Evolutionary conservation across 2,888 invertebrate genomes (phyloP), one percentile per base, ranked within the genome.

Genomic region (Tribolium freemani): DNA sequence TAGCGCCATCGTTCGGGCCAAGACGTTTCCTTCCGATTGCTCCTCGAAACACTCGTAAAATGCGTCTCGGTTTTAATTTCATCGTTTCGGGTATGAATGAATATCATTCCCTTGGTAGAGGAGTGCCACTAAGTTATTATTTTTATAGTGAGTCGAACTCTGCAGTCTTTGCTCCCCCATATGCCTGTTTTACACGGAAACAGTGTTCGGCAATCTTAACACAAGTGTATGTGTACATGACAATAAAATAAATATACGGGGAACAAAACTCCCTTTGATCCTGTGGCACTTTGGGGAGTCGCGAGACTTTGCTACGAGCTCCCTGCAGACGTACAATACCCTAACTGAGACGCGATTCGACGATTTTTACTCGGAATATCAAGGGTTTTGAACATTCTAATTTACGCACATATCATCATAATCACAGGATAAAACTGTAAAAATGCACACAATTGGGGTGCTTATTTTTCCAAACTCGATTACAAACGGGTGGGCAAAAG

Each of bases 181-280:
- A 71, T 68, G 76, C 54, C 75, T 77, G 75, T 78, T 80, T 78
- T 78, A 76, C 78, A 77, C 78, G 77, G 73, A 60, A 77, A 78
- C 77, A 74, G 77, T 78, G 81, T 81, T 81, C 79, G 69, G 83
- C 85, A 85, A 86, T 85, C 84, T 84, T 84, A 80, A 78, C 82
- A 84, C 83, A 85, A 84, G 84, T 84, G 84, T 82, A 84, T 83
- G 78, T 81, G 81, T 84, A 83, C 83, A 84, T 83, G 84, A 86
- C 85, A 86, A 85, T 85, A 85, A 86, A 86, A 85, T 84, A 85
- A 85, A 86, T 85, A 85, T 84, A 83, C 81, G 79, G 82, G 83
- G 78, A 78, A 77, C 16, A 16, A n/a, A n/a, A 16, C 80, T 79
- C 81, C 83, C 84, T 85, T 86, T 85, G 84, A 84, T 84, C 83